These are phyloP conservation scores for Nerophis lumbriciformis DNA, from an alignment of 2,113 vertebrate genomes.

Conservation along the genomic window DNA sequence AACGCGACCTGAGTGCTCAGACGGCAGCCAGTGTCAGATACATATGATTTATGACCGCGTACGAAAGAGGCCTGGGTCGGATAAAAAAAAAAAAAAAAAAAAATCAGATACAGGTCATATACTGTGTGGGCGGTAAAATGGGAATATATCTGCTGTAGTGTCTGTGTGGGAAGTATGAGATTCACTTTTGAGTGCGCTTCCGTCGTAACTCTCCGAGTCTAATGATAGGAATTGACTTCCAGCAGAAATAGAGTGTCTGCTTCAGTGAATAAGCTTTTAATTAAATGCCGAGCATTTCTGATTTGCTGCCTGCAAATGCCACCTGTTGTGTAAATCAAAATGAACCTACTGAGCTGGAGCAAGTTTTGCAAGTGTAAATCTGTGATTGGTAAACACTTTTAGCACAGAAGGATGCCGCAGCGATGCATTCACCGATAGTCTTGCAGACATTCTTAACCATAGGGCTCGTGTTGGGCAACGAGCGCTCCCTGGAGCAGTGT, in stretches of 20 bases:
- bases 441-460: too few species aligned
- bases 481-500: too few species aligned
- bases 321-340: constrained; percentile 50
- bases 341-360: constrained; percentile 26
- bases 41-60: too few species aligned
- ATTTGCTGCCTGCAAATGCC: constrained; percentile 48
- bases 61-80: too few species aligned
- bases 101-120: constrained; percentile 68
- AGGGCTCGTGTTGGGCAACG: too few species aligned
- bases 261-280: constrained; percentile 53
- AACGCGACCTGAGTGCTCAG: too few species aligned
- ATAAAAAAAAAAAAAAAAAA: too few species aligned
- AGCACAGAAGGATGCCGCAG: constrained; percentile 5
- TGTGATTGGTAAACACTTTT: constrained; percentile 22
- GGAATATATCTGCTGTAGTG: too few species aligned
- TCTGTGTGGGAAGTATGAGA: constrained; percentile 81
- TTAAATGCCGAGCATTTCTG: constrained; percentile 53
- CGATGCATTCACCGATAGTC: background rate
- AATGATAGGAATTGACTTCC: constrained; percentile 36
- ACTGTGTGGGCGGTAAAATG: too few species aligned
- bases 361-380: constrained; percentile 40
- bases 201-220: constrained; percentile 27
- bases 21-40: too few species aligned
- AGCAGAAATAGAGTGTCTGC: constrained; percentile 36
- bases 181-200: constrained; percentile 33